phyloP scores from a whole-genome alignment of 2,797 vertebrate genomes.

The Oceanodroma leucorhoa region DNA sequence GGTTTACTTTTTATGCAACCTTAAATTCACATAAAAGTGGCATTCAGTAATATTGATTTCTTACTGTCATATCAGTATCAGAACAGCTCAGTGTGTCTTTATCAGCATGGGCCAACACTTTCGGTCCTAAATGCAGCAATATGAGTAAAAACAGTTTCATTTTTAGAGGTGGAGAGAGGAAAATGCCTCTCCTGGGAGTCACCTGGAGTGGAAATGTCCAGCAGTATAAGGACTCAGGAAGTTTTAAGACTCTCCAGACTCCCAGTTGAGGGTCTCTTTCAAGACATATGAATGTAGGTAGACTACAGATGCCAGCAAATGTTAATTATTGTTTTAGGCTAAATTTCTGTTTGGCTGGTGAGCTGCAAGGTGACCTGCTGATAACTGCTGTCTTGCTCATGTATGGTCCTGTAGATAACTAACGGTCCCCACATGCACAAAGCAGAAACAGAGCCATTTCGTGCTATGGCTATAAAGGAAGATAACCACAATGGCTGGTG shows the following conservation, averaged over 20 bases:
- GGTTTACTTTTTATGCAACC: background rate
- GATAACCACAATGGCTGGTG: background rate
- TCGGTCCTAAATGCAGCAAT: background rate
- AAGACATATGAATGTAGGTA: background rate
- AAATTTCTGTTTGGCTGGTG: background rate
- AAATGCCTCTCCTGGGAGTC: background rate
- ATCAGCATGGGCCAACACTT: background rate
- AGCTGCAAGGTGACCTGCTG: background rate
- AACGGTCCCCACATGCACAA: fast-evolving
- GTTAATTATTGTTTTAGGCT: background rate
- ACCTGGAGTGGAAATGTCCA: background rate
- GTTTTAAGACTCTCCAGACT: background rate
- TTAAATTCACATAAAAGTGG: background rate
- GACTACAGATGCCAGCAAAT: background rate
- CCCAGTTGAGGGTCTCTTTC: background rate
- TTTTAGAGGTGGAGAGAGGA: background rate
- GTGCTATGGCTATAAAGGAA: background rate
- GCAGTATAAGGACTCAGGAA: background rate
- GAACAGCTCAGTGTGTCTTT: background rate
- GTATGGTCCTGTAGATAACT: background rate
- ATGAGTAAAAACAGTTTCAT: background rate
- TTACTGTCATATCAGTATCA: background rate
- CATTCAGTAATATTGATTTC: background rate
- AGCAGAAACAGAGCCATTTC: background rate
- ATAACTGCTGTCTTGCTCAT: background rate